These are phyloP conservation scores for Drosophila aldrichi DNA, from an alignment of 2,888 invertebrate genomes.

Conservation along the genomic window DNA sequence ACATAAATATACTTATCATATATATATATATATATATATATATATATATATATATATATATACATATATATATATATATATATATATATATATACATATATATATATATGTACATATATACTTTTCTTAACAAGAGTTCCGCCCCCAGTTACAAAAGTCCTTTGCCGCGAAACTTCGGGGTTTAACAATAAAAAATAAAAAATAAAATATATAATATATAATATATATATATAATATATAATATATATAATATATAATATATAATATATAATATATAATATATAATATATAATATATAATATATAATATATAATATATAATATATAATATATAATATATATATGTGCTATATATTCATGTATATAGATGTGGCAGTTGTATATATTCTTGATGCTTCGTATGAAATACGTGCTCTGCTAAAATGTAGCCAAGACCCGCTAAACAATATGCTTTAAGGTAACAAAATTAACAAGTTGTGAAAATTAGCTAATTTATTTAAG, in stretches of 20 bases:
- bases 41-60: not conserved
- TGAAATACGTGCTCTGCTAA: constrained; percentile 2
- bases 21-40: not conserved
- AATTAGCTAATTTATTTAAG: not conserved
- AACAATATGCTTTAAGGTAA: constrained; percentile 32
- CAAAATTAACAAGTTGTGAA: constrained; percentile 3
- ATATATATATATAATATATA: not conserved
- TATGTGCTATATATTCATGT: not conserved
- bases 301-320: too few relatives aligned
- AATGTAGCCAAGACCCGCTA: constrained; percentile 26
- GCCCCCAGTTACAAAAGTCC: too few relatives aligned
- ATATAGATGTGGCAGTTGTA: not conserved
- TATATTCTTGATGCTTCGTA: not conserved
- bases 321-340: too few relatives aligned
- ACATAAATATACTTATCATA: not conserved
- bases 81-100: too few relatives aligned
- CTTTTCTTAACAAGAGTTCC: too few relatives aligned
- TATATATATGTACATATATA: too few relatives aligned
- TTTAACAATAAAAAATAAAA: too few relatives aligned
- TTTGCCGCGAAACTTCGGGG: too few relatives aligned
- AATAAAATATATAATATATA: too few relatives aligned
- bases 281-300: not conserved
- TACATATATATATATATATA: too few relatives aligned
- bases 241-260: not conserved
- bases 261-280: not conserved